These are phyloP conservation scores for Pachyseris speciosa DNA, from an alignment of 64 coral and sea anemone genomes.

Conservation along the genomic window DNA sequence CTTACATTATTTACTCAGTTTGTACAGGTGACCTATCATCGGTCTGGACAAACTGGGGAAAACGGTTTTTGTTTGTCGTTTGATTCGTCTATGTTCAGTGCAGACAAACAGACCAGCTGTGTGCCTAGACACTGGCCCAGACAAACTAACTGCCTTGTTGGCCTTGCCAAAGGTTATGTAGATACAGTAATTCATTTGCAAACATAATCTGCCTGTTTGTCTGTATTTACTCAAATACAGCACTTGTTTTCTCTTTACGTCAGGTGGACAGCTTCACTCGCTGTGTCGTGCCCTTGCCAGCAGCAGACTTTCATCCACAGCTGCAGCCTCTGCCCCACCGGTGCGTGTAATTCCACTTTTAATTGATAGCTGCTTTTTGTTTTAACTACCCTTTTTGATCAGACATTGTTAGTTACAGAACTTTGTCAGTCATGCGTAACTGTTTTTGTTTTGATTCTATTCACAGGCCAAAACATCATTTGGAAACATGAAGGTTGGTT, in stretches of 20 bases:
- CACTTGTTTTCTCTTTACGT: background rate
- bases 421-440: background rate
- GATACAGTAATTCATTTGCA: too few species aligned
- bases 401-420: background rate
- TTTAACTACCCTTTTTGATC: too few species aligned
- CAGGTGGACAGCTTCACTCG: conserved; percentile 24
- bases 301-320: conserved; percentile 52
- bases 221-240: conserved; percentile 7
- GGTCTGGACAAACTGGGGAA: too few species aligned
- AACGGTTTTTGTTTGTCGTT: too few species aligned
- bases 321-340: background rate
- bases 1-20: too few species aligned
- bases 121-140: too few species aligned
- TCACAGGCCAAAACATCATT: conserved; percentile 66
- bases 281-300: conserved; percentile 21
- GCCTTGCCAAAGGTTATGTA: too few species aligned
- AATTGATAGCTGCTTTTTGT: background rate
- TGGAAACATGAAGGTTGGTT: conserved; percentile 71
- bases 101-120: too few species aligned
- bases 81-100: too few species aligned
- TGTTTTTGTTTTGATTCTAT: background rate
- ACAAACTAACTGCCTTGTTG: too few species aligned
- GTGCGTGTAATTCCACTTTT: background rate
- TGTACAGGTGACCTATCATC: too few species aligned
- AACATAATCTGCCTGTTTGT: background rate